Evolutionary conservation across 2,888 invertebrate species (phyloP).

Genomic region (Yponomeuta evonymella): DNA sequence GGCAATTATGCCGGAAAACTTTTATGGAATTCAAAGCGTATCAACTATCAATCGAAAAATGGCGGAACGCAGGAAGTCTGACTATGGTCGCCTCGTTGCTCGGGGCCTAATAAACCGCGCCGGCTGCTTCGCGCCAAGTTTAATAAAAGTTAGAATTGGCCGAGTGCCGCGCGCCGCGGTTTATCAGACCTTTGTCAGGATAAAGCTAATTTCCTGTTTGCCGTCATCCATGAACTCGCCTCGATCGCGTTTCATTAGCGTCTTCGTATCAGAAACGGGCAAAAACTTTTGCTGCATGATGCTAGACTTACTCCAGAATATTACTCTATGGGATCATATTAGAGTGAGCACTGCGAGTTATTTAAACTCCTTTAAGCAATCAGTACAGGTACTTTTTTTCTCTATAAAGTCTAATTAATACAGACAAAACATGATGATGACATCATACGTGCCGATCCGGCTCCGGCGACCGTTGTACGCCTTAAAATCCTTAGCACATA

Average conservation of each 20-base stretch:
- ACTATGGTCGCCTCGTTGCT: neutral
- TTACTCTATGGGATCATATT: conserved; percentile 21
- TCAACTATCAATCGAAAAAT: neutral
- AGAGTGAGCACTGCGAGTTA: neutral
- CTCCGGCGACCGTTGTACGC: too few relatives aligned
- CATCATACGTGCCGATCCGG: too few relatives aligned
- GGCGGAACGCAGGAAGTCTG: conserved; percentile 1
- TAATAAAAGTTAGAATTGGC: conserved; percentile 28
- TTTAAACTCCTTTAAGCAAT: too few relatives aligned
- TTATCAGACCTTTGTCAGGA: conserved; percentile 17
- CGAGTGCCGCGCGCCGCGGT: conserved; percentile 19
- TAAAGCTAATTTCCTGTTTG: conserved; percentile 26
- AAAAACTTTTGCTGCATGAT: too few relatives aligned
- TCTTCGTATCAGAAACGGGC: neutral
- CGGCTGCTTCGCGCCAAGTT: conserved; percentile 21
- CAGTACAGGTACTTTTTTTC: too few relatives aligned
- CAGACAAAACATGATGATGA: too few relatives aligned
- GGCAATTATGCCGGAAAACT: neutral
- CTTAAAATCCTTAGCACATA: too few relatives aligned
- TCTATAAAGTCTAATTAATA: too few relatives aligned
- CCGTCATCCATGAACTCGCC: conserved; percentile 25
- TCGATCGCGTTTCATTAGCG: conserved; percentile 15
- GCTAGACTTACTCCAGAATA: too few relatives aligned
- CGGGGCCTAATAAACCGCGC: conserved; percentile 17
- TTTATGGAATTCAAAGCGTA: neutral